Conservation (phyloP, 2,888 invertebrate genomes). For the Cremastobaeus sp. region DNA sequence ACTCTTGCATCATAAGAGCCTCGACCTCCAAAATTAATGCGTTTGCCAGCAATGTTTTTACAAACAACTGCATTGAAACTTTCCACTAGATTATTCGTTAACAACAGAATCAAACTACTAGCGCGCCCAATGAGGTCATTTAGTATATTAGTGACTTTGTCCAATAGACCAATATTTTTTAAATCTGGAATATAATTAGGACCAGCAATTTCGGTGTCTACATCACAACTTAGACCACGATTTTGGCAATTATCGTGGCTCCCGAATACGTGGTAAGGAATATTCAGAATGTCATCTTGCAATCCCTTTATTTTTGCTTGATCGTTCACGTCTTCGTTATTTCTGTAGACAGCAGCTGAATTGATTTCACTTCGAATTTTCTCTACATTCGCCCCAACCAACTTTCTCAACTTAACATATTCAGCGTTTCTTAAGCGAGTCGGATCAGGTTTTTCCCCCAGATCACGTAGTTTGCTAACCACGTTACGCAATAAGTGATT, state of each 20-base stretch:
- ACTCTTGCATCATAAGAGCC: not conserved
- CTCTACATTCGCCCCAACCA: not conserved
- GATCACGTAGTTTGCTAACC: not conserved
- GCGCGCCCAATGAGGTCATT: not conserved
- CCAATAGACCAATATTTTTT: not conserved
- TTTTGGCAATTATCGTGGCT: conserved; percentile 50
- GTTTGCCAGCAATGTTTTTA: conserved; percentile 23
- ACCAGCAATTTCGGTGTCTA: not conserved
- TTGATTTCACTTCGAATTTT: not conserved
- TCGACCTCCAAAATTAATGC: conserved; percentile 10
- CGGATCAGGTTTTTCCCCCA: not conserved
- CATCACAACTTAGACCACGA: no score
- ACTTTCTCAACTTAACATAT: not conserved
- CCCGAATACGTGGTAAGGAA: conserved; percentile 57
- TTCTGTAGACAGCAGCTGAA: not conserved
- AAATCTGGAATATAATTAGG: not conserved
- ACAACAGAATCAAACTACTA: not conserved
- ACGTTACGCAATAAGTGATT: conserved; percentile 52
- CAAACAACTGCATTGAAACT: conserved; percentile 26
- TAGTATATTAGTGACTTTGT: not conserved
- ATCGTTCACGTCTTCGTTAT: not conserved
- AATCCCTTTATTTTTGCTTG: not conserved
- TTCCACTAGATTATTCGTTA: conserved; percentile 22
- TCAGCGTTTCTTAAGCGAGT: not conserved
- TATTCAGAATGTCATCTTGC: conserved; percentile 52